Evolutionary conservation across 1,140 invertebrate species (phyloP), one percentile per base, ranked within the genome.

Genomic region (Leptinotarsa undecemlineata): DNA sequence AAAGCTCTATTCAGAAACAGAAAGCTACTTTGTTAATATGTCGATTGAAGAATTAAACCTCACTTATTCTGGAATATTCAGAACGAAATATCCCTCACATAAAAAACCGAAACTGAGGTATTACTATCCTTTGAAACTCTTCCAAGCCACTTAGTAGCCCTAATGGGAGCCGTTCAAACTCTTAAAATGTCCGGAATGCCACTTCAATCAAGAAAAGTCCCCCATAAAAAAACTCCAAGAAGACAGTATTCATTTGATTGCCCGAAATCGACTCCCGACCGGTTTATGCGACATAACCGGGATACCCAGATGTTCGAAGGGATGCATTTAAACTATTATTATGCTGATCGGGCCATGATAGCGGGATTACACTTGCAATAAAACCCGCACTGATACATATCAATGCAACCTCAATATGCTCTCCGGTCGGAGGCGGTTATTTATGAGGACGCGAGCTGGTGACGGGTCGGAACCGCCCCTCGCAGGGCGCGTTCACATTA

Each of bases 341-440:
- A 84, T 84, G 83, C 82, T 84, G 83, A 84, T 84, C 80, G 81
- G 75, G 82, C 82, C 79, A 81, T 84, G 83, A 84, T 84, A 84
- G 80, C 77, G 76, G 83, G 82, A 84, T 84, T 84, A 84, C 83
- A 84, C 80, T 81, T 79, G 83, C 83, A 84, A 84, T 84, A 84
- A 84, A 84, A 84, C 81, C 79, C 76, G 81, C 82, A 80, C 79
- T 83, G 83, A 84, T 84, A 84, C 81, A 84, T 84, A 84, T 84
- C 83, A 84, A 83, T 84, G 82, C 82, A 84, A 84, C 82, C 82
- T 83, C 82, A 83, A 83, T 82, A 83, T 84, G 83, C 81, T 82
- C 74, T 76, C 71, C 61, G 74, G 70, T 72, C 76, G 74, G 78
- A 75, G 74, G 77, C 74, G 80, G 70, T 83, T 83, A 82, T 84